Base-by-base conservation (phyloP, 2,888 invertebrate genomes). In the Gryllus longicercus region DNA sequence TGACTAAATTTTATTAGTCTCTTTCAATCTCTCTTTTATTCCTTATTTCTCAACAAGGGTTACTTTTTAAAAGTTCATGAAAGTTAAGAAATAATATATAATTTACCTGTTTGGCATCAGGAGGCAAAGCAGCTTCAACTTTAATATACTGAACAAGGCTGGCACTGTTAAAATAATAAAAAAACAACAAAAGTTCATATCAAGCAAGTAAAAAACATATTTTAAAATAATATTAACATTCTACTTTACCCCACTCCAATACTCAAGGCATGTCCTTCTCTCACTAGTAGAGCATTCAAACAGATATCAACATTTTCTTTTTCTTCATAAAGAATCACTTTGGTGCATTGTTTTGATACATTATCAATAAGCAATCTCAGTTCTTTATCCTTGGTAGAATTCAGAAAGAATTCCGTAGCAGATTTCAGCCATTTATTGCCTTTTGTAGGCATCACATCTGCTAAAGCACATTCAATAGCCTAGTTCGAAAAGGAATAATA, bases 211-310 rank as follows among this genome's bases (percentile, higher is more conserved):
- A 74, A n/a, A 74, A 74, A 74, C 74, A 18, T n/a, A 74, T n/a
- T 21, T 18, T 11, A 74, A 5, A 74, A 74, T n/a, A 75, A 25
- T 1, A 23, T 14, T 14, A 16, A 75, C 11, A 75, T 14, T n/a
- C 75, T 1, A 25, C 3, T 49, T 76, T 38, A 81, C 81, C 81
- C 79, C n/a, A 79, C 25, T 38, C 91, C 92, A 5, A 87, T 89
- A 78, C 90, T 89, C 18, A 84, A 80, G 0, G 90, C 92, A 49
- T 88, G 86, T 1, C 87, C 87, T 25, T 88, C 86, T 14, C 86
- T 85, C 0, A 91, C 90, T 81, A 93, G 84, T 74, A 88, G 81
- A 0, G 89, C 88, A 84, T 90, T 91, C 2, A 93, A 84, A 83
- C 90, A 91, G 2, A 87, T 82, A 74, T 88, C 87, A 2, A 85